Percentiles rank a stretch among this genome's conserved stretches.
These are phyloP conservation scores for Liparis tanakae DNA, from an alignment of 2,797 vertebrate species.

Conservation along the genomic window DNA sequence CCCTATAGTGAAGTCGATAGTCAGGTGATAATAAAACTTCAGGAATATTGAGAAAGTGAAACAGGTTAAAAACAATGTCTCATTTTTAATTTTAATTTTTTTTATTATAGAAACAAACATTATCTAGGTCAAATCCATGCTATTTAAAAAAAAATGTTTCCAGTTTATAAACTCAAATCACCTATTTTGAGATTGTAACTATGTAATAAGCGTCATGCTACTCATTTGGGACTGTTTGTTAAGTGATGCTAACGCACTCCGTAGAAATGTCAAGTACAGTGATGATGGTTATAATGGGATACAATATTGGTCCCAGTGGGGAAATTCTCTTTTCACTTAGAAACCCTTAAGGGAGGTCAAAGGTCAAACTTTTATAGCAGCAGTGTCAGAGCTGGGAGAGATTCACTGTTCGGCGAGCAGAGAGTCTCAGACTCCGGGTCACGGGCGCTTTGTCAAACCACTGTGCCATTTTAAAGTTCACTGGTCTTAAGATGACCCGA, in stretches of 20 bases:
- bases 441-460: constrained; percentile 1
- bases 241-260: constrained; percentile 19
- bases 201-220: neutral
- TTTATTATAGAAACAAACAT: neutral
- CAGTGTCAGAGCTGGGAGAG: constrained; percentile 34
- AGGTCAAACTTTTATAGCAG: constrained; percentile 74
- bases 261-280: constrained; percentile 50
- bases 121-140: neutral
- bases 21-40: neutral
- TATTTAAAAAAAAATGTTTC: neutral
- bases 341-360: constrained; percentile 69
- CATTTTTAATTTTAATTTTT: neutral
- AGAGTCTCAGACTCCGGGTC: constrained; percentile 3
- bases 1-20: neutral
- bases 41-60: neutral
- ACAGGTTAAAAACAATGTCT: neutral
- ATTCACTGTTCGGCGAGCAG: constrained; percentile 30
- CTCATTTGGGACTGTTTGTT: neutral
- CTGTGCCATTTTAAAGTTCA: neutral
- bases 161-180: neutral
- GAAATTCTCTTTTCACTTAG: constrained; percentile 72
- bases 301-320: constrained; percentile 73
- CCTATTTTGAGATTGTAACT: neutral
- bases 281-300: constrained; percentile 60
- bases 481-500: neutral